Percentiles rank a stretch among this genome's conserved stretches.
phyloP scores from a whole-genome alignment of 2,113 vertebrate species.

The Phalacrocorax brasilianus region DNA sequence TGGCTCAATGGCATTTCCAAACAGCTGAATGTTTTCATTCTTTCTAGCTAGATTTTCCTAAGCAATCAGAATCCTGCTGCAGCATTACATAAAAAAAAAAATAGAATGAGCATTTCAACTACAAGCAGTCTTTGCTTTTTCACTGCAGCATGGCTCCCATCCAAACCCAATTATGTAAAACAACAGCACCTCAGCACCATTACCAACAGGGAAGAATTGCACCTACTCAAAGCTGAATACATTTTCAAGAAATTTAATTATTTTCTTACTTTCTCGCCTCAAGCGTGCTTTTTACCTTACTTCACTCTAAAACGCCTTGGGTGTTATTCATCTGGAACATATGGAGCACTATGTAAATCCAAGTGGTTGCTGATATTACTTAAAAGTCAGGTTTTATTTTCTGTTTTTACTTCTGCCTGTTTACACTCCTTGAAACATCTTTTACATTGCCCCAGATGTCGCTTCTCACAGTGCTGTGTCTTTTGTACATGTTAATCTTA shows the following conservation, averaged over 20 bases:
- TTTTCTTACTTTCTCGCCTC: constrained; percentile 38
- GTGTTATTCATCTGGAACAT: constrained; percentile 68
- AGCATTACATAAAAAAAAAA: background rate
- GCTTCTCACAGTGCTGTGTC: constrained; percentile 3
- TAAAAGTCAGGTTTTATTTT: constrained; percentile 75
- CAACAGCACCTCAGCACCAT: constrained; percentile 53
- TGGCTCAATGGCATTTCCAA: background rate
- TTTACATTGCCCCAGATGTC: constrained; percentile 46
- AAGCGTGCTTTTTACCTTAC: constrained; percentile 41
- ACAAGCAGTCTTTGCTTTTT: constrained; percentile 53
- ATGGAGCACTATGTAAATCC: constrained; percentile 71
- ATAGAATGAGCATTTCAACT: background rate
- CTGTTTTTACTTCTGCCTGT: constrained; percentile 68
- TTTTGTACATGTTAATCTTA: constrained; percentile 38
- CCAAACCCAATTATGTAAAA: constrained; percentile 73
- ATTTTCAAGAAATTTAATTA: constrained; percentile 69
- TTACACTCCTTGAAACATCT: constrained; percentile 64
- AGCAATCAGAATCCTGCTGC: background rate
- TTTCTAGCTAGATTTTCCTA: background rate
- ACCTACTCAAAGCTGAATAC: constrained; percentile 64
- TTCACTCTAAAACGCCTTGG: constrained; percentile 52
- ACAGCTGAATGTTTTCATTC: background rate
- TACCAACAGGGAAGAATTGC: constrained; percentile 53
- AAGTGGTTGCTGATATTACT: constrained; percentile 74
- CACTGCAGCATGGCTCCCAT: constrained; percentile 54